Evolutionary conservation across 2,113 vertebrate genomes (phyloP), one percentile per base, ranked within the genome.

Genomic region (Chamaea fasciata): DNA sequence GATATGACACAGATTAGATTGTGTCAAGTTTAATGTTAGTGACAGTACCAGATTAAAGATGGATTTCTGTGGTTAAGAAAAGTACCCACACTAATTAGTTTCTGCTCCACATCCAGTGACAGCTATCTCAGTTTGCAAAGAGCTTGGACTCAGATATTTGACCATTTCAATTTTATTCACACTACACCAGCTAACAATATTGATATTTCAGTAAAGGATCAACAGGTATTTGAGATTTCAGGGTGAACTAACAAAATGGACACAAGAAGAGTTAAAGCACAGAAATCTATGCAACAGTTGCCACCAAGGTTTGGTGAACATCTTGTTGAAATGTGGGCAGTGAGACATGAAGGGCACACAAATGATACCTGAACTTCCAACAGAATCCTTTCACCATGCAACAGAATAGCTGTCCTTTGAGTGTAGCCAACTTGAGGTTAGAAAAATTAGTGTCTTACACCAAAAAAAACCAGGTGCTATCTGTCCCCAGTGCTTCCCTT

Each of bases 311-410:
- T 31, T 2, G 0, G 4, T 10, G 5, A 4, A 11, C 10, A 47
- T 33, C 39, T n/a, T 60, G 4, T 8, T 80, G 50, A 80, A 49
- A 69, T 4, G 7, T 3, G 19, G 57, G 18, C 39, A 52, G 23
- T 0, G 3, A 59, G 24, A 37, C 11, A 23, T 1, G 13, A 70
- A 53, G 8, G 21, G 17, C 56, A 50, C 12, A 23, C 2, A 57
- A 23, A n/a, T 13, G 10, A 75, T 1, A 82, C 10, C 33, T 26
- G 30, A 82, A 85, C 42, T 76, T 82, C 44, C 35, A 75, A 52
- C 2, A 81, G 49, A 73, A 83, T 44, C 23, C 37, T 27, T 86
- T 37, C 18, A 39, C 13, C 37, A 59, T 9, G 31, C n/a, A 80
- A 47, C 30, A 60, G 26, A 80, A n/a, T 23, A 68, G 23, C 21